Evolutionary conservation across 2,797 vertebrate species (phyloP).

Genomic region (Sus cebifrons): DNA sequence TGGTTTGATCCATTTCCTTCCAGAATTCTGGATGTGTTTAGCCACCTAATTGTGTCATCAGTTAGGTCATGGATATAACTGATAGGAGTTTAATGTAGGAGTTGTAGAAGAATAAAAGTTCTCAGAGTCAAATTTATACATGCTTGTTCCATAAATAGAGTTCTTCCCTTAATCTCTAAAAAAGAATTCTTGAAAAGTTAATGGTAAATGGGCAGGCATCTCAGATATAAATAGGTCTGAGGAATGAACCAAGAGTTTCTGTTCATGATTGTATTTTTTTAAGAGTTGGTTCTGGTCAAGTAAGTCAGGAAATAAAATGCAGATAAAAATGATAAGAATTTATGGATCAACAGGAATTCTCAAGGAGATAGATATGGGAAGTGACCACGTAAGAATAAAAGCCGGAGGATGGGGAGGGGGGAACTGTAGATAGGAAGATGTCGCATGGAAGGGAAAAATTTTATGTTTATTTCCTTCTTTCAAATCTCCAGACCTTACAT

Average conservation of each 20-base stretch:
- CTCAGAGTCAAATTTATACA: neutral
- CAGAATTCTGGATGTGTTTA: constrained; percentile 13
- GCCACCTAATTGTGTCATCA: neutral
- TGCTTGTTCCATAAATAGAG: neutral
- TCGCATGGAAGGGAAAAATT: neutral
- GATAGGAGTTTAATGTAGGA: neutral
- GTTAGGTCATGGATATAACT: neutral
- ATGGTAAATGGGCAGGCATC: neutral
- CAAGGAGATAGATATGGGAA: neutral
- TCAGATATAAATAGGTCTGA: neutral
- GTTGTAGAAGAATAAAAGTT: neutral
- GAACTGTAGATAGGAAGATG: neutral
- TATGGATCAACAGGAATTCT: neutral
- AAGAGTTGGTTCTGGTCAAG: neutral
- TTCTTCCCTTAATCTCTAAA: neutral
- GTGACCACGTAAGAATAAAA: neutral
- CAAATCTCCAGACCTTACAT: neutral
- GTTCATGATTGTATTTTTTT: neutral
- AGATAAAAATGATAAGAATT: neutral
- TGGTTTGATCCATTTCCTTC: neutral
- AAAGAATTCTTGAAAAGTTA: neutral
- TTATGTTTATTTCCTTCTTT: neutral
- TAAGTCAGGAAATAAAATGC: neutral
- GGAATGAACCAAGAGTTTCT: neutral
- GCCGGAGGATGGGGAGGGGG: neutral